Conservation (phyloP, 2,888 invertebrate species). For the Rotaria macrura region DNA sequence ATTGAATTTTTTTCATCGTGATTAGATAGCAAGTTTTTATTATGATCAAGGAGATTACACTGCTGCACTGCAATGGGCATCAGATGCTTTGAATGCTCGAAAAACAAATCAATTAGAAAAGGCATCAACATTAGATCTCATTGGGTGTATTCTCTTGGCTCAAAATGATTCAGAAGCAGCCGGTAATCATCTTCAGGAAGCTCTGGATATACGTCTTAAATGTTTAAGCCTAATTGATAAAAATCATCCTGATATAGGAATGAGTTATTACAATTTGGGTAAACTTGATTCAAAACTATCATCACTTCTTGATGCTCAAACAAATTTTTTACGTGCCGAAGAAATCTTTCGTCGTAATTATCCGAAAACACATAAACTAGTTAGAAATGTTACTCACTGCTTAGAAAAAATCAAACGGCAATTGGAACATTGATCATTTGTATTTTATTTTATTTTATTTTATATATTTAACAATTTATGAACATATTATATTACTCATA, state of each 20-base stretch:
- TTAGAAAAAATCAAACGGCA: neutral
- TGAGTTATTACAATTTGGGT: neutral
- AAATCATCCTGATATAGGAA: neutral
- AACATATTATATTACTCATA: too few relatives aligned
- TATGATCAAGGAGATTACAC: neutral
- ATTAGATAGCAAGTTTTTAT: neutral
- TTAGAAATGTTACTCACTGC: neutral
- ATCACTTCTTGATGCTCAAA: neutral
- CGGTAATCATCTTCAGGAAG: neutral
- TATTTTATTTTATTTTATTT: neutral
- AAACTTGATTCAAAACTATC: neutral
- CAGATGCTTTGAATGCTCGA: neutral
- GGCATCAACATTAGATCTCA: neutral
- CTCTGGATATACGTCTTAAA: neutral
- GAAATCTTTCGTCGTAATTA: neutral
- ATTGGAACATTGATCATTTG: neutral
- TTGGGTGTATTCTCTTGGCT: neutral
- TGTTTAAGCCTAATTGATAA: neutral
- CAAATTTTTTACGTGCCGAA: neutral
- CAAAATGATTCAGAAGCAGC: neutral
- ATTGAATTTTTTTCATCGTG: neutral
- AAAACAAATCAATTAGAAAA: neutral
- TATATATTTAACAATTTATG: too few relatives aligned
- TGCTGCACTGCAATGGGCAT: neutral
- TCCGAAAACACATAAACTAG: neutral